A percentile compares a stretch with the other conserved stretches of the same genome.
Evolutionary conservation across 2,888 invertebrate species (phyloP).

Genomic region (Ophion costatus): DNA sequence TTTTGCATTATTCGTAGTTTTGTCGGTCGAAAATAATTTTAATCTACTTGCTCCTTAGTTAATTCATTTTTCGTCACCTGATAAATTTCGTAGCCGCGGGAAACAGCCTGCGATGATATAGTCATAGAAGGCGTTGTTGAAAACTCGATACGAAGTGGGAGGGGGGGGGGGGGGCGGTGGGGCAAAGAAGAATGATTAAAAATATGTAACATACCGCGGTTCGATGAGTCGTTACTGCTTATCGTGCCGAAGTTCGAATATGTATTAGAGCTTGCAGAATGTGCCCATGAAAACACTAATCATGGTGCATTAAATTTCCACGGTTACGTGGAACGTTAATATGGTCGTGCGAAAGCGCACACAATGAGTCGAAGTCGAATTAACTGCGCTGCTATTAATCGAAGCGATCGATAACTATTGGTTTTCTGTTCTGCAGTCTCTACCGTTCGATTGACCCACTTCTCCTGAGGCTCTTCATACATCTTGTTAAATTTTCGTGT

Average conservation of each 20-base stretch:
- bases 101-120: not conserved
- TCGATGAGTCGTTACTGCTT: constrained; percentile 34
- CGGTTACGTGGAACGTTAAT: constrained; percentile 22
- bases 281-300: constrained; percentile 43
- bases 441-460: constrained; percentile 1
- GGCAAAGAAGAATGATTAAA: not conserved
- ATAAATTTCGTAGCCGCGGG: not conserved
- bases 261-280: constrained; percentile 10
- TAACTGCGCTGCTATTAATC: constrained; percentile 27
- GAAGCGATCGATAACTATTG: constrained; percentile 14
- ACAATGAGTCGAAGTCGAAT: constrained; percentile 25
- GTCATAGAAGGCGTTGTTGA: not conserved
- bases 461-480: not conserved
- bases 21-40: not conserved
- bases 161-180: no score
- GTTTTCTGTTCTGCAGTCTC: not conserved
- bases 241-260: not conserved
- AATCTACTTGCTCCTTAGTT: not conserved
- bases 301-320: constrained; percentile 25
- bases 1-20: not conserved
- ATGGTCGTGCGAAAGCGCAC: not conserved
- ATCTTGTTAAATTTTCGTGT: not conserved
- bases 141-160: not conserved
- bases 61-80: not conserved
- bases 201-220: constrained; percentile 20